A percentile compares a stretch with the other conserved stretches of the same genome.
phyloP scores from a whole-genome alignment of 2,113 vertebrate genomes.

The Aegotheles bennettii region DNA sequence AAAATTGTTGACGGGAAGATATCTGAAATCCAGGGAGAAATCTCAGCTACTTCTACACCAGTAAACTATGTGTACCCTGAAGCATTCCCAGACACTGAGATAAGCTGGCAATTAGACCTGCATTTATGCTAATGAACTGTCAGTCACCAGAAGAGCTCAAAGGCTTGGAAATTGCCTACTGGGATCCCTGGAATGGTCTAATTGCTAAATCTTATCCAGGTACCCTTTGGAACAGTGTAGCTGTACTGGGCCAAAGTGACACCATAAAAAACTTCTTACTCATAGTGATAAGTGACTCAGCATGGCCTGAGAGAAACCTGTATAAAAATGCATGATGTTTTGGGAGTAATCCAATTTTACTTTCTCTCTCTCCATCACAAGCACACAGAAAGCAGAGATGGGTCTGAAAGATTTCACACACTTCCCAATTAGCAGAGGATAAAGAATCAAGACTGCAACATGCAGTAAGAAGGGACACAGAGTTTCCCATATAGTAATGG shows the following conservation, averaged over 20 bases:
- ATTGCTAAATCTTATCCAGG: background rate
- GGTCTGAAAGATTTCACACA: background rate
- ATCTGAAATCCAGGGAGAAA: background rate
- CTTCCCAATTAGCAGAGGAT: background rate
- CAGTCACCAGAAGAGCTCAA: background rate
- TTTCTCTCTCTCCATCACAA: background rate
- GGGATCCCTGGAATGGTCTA: background rate
- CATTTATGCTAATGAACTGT: background rate
- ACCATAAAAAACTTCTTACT: background rate
- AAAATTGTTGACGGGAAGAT: background rate
- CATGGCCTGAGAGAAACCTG: background rate
- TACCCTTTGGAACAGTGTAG: background rate
- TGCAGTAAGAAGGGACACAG: background rate
- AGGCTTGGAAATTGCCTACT: background rate
- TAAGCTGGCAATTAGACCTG: background rate
- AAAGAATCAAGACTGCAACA: background rate
- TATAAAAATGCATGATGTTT: background rate
- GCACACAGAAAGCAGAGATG: background rate
- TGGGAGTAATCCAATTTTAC: background rate
- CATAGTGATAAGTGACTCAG: background rate
- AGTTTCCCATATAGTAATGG: background rate
- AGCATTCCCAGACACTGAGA: constrained; percentile 17
- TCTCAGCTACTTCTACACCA: background rate
- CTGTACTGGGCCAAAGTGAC: background rate
- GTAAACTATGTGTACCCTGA: background rate